Conservation (phyloP, 2,888 invertebrate species). For the Spicauda simplicius region DNA sequence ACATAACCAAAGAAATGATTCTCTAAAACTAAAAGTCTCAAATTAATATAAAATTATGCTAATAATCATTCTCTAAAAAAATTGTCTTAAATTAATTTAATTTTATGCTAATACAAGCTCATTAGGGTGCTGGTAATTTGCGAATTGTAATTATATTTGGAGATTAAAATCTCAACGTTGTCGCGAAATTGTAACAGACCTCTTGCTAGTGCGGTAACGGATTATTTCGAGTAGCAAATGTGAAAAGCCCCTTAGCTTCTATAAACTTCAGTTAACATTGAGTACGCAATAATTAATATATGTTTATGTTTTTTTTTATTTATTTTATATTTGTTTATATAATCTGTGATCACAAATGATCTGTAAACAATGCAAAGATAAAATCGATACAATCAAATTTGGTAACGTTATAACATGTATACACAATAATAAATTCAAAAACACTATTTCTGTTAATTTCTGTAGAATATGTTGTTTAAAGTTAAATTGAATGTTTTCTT, state of each 20-base stretch:
- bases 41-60: background rate
- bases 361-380: background rate
- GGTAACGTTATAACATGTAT: background rate
- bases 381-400: background rate
- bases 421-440: background rate
- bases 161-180: background rate
- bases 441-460: too few species aligned
- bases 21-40: background rate
- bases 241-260: background rate
- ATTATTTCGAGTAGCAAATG: background rate
- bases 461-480: too few species aligned
- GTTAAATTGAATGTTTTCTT: background rate
- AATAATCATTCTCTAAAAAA: background rate
- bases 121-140: background rate
- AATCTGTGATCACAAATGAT: slow-evolving; percentile 21
- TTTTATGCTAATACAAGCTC: too few species aligned
- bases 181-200: too few species aligned
- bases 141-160: background rate
- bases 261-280: background rate
- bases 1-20: background rate
- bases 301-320: background rate
- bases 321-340: background rate
- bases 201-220: too few species aligned
- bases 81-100: background rate
- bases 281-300: background rate